A percentile compares a stretch with the other conserved stretches of the same genome.
These are phyloP conservation scores for Drosophila limbata DNA, from an alignment of 2,888 invertebrate species.

Conservation along the genomic window DNA sequence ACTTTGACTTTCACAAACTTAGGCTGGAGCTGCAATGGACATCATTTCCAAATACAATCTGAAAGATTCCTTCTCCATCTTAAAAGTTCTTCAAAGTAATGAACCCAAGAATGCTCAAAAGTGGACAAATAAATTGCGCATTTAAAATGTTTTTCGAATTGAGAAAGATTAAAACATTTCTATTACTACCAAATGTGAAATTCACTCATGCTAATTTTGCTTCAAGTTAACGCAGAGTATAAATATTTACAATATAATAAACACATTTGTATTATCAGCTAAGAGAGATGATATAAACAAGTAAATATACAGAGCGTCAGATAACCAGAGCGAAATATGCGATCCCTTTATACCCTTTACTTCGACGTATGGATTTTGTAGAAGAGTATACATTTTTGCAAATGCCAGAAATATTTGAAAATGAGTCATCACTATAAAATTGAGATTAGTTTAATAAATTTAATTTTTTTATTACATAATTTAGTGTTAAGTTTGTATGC, in stretches of 20 bases:
- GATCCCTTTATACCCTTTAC: background rate
- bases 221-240: background rate
- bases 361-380: background rate
- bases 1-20: too few species aligned
- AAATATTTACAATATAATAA: background rate
- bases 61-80: too few species aligned
- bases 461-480: background rate
- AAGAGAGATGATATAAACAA: background rate
- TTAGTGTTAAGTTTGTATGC: too few species aligned
- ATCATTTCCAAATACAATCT: too few species aligned
- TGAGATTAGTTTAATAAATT: background rate
- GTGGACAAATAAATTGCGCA: background rate
- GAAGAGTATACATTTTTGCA: background rate
- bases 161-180: background rate
- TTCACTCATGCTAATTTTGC: background rate
- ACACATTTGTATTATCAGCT: background rate
- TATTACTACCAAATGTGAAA: background rate
- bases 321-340: background rate
- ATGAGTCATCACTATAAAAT: background rate
- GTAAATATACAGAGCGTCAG: background rate
- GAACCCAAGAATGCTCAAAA: background rate
- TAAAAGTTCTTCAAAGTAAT: background rate
- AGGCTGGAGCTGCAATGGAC: too few species aligned
- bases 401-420: background rate
- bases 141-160: background rate